phyloP scores from a whole-genome alignment of 2,888 invertebrate genomes.

The Busseola fusca region DNA sequence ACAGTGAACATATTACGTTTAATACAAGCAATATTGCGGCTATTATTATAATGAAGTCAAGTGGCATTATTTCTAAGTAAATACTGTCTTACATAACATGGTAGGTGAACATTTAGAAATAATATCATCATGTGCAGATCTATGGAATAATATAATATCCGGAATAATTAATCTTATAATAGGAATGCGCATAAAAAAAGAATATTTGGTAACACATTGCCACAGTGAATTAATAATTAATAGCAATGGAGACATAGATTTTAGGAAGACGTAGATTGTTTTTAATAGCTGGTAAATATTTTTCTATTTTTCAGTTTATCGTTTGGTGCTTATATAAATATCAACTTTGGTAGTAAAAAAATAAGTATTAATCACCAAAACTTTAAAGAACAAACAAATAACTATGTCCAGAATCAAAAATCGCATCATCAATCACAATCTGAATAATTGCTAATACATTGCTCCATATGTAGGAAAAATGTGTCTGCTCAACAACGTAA shows the following conservation, averaged over 20 bases:
- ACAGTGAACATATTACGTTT: slow-evolving; percentile 37
- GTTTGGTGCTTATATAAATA: neutral
- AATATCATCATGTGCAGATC: slow-evolving; percentile 49
- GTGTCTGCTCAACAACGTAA: neutral
- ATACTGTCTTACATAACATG: slow-evolving; percentile 20
- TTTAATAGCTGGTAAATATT: neutral
- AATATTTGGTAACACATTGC: slow-evolving; percentile 56
- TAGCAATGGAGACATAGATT: slow-evolving; percentile 4
- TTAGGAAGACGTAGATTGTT: neutral
- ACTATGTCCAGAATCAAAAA: neutral
- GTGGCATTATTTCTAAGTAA: slow-evolving; percentile 16
- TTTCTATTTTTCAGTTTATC: neutral
- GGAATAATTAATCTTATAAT: slow-evolving; percentile 37
- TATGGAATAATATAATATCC: slow-evolving; percentile 40
- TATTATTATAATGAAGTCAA: slow-evolving; percentile 18
- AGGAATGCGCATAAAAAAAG: slow-evolving; percentile 48
- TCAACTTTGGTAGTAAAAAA: neutral
- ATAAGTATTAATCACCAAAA: neutral
- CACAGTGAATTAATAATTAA: slow-evolving; percentile 30
- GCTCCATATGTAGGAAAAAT: neutral
- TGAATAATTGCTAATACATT: neutral
- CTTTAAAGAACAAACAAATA: neutral
- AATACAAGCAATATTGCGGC: slow-evolving; percentile 15
- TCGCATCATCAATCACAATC: neutral
- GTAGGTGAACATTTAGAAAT: slow-evolving; percentile 21